These are phyloP conservation scores for Zeus faber DNA, from an alignment of 2,113 vertebrate genomes.

Conservation along the genomic window DNA sequence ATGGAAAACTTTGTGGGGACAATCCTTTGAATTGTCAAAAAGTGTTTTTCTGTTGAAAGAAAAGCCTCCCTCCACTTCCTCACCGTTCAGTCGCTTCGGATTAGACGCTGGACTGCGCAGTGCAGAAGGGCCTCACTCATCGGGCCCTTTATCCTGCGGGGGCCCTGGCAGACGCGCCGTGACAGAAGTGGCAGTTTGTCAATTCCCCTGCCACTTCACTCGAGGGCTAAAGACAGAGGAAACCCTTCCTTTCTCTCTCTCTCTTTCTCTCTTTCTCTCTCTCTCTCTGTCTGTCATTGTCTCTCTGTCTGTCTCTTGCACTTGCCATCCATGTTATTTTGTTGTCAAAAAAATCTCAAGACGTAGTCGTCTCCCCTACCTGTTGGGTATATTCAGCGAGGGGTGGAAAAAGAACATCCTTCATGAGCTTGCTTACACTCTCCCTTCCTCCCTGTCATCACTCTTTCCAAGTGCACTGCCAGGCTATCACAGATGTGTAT, in stretches of 20 bases:
- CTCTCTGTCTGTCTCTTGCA: background rate
- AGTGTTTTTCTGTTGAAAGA: conserved; percentile 52
- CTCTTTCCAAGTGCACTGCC: conserved; percentile 1
- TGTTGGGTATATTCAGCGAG: conserved; percentile 3
- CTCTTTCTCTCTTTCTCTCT: background rate
- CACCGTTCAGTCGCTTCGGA: conserved; percentile 42
- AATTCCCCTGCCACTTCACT: conserved; percentile 16
- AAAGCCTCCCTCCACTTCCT: conserved; percentile 49
- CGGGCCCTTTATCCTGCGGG: conserved; percentile 34
- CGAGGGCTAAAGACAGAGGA: conserved; percentile 32
- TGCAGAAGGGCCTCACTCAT: conserved; percentile 51
- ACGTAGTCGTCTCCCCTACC: conserved; percentile 8
- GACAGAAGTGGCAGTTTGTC: conserved; percentile 51
- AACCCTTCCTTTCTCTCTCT: conserved; percentile 4
- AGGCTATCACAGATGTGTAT: background rate
- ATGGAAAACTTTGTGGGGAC: conserved; percentile 46
- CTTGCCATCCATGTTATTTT: background rate
- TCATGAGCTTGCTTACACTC: background rate
- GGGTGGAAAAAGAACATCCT: conserved; percentile 22
- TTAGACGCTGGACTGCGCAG: conserved; percentile 35
- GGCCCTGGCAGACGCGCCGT: conserved; percentile 37
- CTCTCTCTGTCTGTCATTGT: background rate
- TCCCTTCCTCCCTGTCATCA: conserved; percentile 24
- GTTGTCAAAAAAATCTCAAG: conserved; percentile 7
- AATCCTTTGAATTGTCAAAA: conserved; percentile 53